A percentile compares a stretch with the other conserved stretches of the same genome.
phyloP scores from a whole-genome alignment of 2,113 vertebrate species.

The Atherinomorus stipes region DNA sequence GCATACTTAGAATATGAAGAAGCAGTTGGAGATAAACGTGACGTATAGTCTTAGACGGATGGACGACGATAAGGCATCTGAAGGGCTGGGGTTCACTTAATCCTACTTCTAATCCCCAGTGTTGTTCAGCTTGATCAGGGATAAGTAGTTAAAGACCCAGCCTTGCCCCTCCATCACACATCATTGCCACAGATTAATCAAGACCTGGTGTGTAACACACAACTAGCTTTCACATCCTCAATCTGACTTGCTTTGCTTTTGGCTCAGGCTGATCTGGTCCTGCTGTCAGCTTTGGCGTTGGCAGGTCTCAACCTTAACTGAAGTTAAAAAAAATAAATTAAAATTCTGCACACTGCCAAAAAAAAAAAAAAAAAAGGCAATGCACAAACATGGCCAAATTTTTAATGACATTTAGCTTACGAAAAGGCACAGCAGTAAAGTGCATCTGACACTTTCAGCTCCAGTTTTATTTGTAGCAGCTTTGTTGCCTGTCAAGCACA shows the following conservation, averaged over 20 bases:
- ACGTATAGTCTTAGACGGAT: constrained; percentile 46
- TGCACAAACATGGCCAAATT: constrained; percentile 43
- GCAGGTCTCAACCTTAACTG: constrained; percentile 52
- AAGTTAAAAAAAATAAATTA: constrained; percentile 45
- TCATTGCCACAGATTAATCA: constrained; percentile 42
- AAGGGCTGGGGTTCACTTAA: constrained; percentile 67
- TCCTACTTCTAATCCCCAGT: constrained; percentile 70
- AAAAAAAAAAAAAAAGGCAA: neutral
- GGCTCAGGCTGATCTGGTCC: constrained; percentile 38
- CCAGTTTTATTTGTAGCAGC: neutral
- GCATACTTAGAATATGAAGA: constrained; percentile 32
- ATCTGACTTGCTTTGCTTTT: constrained; percentile 51
- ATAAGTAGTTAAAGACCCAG: constrained; percentile 61
- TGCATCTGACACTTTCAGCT: constrained; percentile 20
- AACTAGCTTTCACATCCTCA: constrained; percentile 53
- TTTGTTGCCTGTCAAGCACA: neutral
- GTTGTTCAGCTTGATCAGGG: constrained; percentile 53
- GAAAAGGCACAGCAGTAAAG: constrained; percentile 21
- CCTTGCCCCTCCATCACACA: constrained; percentile 26
- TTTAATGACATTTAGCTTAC: constrained; percentile 41
- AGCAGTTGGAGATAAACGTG: constrained; percentile 42
- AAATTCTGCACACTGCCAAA: constrained; percentile 37
- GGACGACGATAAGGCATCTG: constrained; percentile 43
- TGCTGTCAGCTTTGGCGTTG: constrained; percentile 33
- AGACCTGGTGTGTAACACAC: constrained; percentile 33